Evolutionary conservation across 2,113 vertebrate species (phyloP).

Genomic region (Festucalex cinctus): DNA sequence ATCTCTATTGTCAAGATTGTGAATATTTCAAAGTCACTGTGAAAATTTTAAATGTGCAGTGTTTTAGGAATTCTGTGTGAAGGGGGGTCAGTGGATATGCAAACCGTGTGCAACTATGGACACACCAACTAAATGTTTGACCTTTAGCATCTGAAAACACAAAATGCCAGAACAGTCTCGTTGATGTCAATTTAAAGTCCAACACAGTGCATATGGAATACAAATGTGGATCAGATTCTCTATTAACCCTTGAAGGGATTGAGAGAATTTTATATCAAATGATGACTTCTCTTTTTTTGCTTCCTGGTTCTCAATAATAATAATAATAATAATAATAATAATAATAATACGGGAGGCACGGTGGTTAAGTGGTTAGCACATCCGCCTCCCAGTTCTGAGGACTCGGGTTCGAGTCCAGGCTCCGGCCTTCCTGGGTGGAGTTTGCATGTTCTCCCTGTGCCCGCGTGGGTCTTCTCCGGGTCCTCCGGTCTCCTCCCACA

Average conservation of each 20-base stretch:
- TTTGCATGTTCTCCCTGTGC: no score
- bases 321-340: no score
- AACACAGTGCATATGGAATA: background rate
- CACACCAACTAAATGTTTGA: background rate
- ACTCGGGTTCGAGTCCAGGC: no score
- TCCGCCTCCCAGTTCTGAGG: no score
- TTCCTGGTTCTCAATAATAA: no score
- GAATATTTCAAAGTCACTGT: constrained; percentile 5
- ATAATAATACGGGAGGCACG: no score
- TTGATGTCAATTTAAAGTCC: background rate
- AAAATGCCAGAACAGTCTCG: background rate
- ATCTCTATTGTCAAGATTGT: constrained; percentile 6
- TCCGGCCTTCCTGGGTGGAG: no score
- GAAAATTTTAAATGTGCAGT: background rate
- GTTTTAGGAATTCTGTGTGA: background rate
- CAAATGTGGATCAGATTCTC: background rate
- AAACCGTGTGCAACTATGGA: constrained; percentile 4
- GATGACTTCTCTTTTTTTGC: no score
- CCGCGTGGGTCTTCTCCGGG: no score
- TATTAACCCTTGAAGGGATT: background rate
- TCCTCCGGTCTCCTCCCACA: no score
- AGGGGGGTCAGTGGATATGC: background rate
- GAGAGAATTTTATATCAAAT: no score
- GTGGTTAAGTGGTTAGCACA: no score
- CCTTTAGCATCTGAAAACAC: constrained; percentile 1